Evolutionary conservation across 2,113 vertebrate species (phyloP).

Genomic region (Corythaixoides concolor): DNA sequence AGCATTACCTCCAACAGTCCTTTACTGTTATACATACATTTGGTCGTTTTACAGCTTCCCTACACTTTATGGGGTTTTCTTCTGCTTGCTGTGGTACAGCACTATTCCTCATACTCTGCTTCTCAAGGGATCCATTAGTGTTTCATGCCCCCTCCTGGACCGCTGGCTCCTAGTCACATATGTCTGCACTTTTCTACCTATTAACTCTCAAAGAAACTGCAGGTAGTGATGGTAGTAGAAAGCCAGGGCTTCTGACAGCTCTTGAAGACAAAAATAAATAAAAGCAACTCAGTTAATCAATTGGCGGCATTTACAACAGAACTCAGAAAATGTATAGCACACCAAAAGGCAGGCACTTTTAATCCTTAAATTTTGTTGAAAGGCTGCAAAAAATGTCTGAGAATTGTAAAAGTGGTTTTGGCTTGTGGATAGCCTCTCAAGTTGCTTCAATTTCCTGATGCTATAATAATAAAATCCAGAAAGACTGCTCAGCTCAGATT

Average conservation of each 20-base stretch:
- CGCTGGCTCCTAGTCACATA: neutral
- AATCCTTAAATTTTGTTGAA: neutral
- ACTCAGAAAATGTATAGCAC: neutral
- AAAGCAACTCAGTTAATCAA: neutral
- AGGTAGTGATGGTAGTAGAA: neutral
- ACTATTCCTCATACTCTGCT: neutral
- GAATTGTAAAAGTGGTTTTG: neutral
- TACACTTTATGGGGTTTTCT: neutral
- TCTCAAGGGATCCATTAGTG: neutral
- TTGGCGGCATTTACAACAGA: neutral
- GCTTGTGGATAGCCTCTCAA: neutral
- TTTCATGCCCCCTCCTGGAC: neutral
- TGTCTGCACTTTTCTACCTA: neutral
- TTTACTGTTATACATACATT: neutral
- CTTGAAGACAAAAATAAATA: constrained; percentile 2
- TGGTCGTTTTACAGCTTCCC: neutral
- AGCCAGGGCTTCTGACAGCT: neutral
- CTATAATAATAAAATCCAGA: constrained; percentile 9
- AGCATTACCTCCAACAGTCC: neutral
- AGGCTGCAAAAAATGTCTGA: neutral
- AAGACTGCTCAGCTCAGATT: constrained; percentile 1
- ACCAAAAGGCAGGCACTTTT: neutral
- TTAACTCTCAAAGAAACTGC: neutral
- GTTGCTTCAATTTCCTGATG: constrained; percentile 26
- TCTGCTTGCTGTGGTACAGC: neutral